Percentiles rank a stretch among this genome's conserved stretches.
Conservation (phyloP, 2,888 invertebrate species). For the Machimus rusticus region DNA sequence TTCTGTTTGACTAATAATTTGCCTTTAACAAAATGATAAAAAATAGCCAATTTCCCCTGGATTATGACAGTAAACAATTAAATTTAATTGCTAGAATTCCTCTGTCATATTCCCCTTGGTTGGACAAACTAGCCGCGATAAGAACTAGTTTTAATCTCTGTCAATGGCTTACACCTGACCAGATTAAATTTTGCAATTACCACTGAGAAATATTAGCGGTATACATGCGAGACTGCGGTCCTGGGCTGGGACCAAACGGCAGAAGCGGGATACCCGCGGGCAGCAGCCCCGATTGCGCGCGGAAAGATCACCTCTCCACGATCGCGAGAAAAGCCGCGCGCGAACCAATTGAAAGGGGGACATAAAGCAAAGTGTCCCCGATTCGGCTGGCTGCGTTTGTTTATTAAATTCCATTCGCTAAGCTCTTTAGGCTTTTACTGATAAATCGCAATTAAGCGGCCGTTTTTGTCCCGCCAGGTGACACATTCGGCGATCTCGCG, state of each 20-base stretch:
- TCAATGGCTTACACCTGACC: conserved; percentile 4
- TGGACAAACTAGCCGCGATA: not conserved
- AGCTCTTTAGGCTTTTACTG: not conserved
- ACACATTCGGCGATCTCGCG: not conserved
- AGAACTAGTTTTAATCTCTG: conserved; percentile 18
- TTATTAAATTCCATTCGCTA: conserved; percentile 30
- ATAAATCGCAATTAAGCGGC: conserved; percentile 24
- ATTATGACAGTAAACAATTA: not conserved
- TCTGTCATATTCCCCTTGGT: not conserved
- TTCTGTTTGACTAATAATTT: not conserved
- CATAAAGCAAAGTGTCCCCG: not conserved
- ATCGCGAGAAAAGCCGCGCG: not conserved
- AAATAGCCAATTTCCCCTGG: not conserved
- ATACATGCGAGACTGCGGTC: not conserved
- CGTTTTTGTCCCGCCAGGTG: conserved; percentile 16
- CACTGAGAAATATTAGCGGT: not conserved
- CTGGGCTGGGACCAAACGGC: not conserved
- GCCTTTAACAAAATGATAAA: not conserved
- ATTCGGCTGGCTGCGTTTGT: conserved; percentile 4
- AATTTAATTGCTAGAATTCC: not conserved
- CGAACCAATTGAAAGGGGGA: not conserved
- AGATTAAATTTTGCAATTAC: conserved; percentile 19
- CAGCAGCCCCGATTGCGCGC: not conserved
- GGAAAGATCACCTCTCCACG: not conserved
- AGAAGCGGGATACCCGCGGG: not conserved